Base-by-base conservation (phyloP, 1,140 invertebrate genomes). In the Musca vetustissima region DNA sequence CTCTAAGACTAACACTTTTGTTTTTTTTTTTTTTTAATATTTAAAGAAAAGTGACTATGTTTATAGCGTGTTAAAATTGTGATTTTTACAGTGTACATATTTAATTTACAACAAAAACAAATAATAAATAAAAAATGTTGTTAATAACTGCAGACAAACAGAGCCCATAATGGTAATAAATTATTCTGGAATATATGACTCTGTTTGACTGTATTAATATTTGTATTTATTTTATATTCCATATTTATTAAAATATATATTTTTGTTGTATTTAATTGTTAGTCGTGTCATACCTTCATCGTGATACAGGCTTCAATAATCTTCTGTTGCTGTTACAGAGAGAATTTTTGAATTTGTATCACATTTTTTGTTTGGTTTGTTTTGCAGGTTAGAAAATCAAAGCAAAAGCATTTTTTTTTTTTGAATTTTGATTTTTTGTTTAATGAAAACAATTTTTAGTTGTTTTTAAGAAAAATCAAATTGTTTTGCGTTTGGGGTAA, bases 261-360 rank as follows among this genome's bases (percentile, higher is more conserved):
- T 47, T 49, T 49, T 65, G 8, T 48, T 48, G 24, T n/a, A 64
- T 47, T 28, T 28, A 4, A 28, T 19, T 19, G 50, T 52, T 19
- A 52, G 36, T 43, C 36, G 36, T 43, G 52, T 84, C 91, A 90
- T 91, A 93, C 92, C 92, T 93, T 93, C 82, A 94, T 89, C 81
- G 91, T 91, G 87, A 93, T 91, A 90, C 92, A 93, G 87, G 92
- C 91, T 88, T 93, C 91, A 87, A 92, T 89, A 88, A 93, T 91
- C 91, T 93, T 93, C 92, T 93, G 90, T 87, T 86, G 83, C 80
- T 81, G 74, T 76, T 73, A 74, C 79, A 80, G 77, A 79, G 69
- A 65, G 72, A 72, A 69, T 78, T 77, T 64, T 70, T 70, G 66
- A 68, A 70, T 67, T 64, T 66, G 72, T 70, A 71, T 73, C 64